Conservation (phyloP, 2,113 vertebrate species). For the Gobius niger region DNA sequence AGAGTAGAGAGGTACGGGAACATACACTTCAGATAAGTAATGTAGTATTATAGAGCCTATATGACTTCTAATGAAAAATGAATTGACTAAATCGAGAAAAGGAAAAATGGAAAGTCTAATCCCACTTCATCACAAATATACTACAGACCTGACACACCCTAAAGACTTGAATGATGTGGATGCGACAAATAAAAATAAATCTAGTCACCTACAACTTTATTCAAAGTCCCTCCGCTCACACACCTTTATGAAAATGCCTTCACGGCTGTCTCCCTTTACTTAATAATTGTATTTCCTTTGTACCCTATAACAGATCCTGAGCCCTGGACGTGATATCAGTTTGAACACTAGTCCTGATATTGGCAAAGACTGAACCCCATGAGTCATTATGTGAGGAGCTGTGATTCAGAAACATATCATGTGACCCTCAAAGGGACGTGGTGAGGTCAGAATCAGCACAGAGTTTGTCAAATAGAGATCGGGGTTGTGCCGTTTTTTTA, state of each 20-base stretch:
- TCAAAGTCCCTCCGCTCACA: background rate
- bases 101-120: background rate
- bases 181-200: too few species aligned
- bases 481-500: too few species aligned
- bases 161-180: background rate
- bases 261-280: background rate
- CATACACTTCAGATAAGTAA: too few species aligned
- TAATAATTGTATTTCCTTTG: slow-evolving; percentile 17
- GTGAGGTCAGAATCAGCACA: background rate
- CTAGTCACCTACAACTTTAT: background rate
- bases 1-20: background rate
- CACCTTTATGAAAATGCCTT: slow-evolving; percentile 8
- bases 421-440: slow-evolving; percentile 18
- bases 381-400: slow-evolving; percentile 43
- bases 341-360: slow-evolving; percentile 1
- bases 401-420: slow-evolving; percentile 46
- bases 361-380: slow-evolving; percentile 16
- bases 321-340: slow-evolving; percentile 1
- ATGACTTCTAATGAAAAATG: too few species aligned
- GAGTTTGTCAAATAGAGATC: background rate
- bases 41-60: too few species aligned
- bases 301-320: background rate
- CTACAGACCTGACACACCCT: background rate
- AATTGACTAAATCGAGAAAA: too few species aligned
- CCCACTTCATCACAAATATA: background rate